These are phyloP conservation scores for Rotaria socialis DNA, from an alignment of 2,888 invertebrate genomes.

Conservation along the genomic window DNA sequence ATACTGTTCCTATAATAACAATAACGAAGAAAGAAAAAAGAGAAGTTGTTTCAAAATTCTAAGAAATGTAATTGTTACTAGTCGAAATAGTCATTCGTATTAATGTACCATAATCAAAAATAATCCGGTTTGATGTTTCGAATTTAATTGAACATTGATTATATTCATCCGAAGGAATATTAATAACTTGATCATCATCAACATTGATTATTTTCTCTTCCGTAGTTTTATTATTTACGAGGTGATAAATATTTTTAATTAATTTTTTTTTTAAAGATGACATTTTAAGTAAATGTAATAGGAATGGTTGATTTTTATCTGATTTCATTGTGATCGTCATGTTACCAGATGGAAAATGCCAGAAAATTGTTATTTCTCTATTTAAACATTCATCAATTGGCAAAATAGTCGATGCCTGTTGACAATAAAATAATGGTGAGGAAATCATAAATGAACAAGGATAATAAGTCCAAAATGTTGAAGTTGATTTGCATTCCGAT, in stretches of 20 bases:
- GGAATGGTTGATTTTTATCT: background rate
- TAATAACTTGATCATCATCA: background rate
- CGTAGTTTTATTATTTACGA: background rate
- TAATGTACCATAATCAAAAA: background rate
- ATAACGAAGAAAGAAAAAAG: background rate
- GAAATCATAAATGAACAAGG: background rate
- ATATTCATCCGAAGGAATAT: background rate
- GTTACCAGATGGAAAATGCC: slow-evolving; percentile 14
- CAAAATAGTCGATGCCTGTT: background rate
- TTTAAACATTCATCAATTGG: background rate
- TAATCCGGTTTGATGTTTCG: background rate
- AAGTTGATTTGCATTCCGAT: background rate
- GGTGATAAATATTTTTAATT: background rate
- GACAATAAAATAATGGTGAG: background rate
- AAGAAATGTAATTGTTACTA: background rate
- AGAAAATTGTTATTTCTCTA: background rate
- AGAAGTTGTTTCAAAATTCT: background rate
- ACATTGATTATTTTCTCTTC: background rate
- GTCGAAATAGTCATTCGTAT: background rate
- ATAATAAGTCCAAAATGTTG: background rate
- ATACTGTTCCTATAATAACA: background rate
- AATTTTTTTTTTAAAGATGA: background rate
- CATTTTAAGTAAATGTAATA: background rate
- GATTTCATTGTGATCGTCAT: background rate
- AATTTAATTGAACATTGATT: background rate